These are phyloP conservation scores for Dynastes tityus DNA, from an alignment of 2,888 invertebrate species.

Conservation along the genomic window DNA sequence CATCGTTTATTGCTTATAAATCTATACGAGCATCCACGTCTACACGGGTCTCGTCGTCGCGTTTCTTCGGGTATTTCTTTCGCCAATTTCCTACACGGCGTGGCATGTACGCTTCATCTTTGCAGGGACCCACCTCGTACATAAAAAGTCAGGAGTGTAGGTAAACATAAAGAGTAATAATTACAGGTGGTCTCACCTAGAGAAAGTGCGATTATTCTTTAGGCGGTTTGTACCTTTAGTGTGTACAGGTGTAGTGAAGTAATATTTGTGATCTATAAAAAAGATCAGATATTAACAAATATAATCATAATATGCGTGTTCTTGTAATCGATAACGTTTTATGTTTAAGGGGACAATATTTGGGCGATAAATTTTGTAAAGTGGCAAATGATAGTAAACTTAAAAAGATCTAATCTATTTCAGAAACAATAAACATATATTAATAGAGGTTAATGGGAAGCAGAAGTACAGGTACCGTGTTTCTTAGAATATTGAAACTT, in stretches of 20 bases:
- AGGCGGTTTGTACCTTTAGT: not conserved
- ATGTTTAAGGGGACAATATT: no score
- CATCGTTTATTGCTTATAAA: constrained; percentile 23
- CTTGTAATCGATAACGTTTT: no score
- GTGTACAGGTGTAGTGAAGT: not conserved
- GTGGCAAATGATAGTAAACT: no score
- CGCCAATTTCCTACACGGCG: constrained; percentile 4
- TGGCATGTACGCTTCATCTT: constrained; percentile 6
- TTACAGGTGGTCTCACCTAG: constrained; percentile 23
- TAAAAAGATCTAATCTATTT: no score
- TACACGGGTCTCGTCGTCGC: not conserved
- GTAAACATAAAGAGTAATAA: constrained; percentile 42
- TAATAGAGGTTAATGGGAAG: no score
- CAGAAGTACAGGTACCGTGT: no score
- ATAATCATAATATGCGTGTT: no score
- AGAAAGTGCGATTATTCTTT: constrained; percentile 32
- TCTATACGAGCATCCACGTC: constrained; percentile 2
- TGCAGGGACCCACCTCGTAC: not conserved
- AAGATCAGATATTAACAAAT: no score
- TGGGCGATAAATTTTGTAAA: no score
- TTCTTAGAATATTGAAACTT: no score
- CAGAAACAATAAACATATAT: no score
- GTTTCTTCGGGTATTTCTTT: not conserved
- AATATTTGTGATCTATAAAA: not conserved
- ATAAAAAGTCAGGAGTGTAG: constrained; percentile 36